phyloP scores from a whole-genome alignment of 2,797 vertebrate genomes.

The Dermochelys coriacea region DNA sequence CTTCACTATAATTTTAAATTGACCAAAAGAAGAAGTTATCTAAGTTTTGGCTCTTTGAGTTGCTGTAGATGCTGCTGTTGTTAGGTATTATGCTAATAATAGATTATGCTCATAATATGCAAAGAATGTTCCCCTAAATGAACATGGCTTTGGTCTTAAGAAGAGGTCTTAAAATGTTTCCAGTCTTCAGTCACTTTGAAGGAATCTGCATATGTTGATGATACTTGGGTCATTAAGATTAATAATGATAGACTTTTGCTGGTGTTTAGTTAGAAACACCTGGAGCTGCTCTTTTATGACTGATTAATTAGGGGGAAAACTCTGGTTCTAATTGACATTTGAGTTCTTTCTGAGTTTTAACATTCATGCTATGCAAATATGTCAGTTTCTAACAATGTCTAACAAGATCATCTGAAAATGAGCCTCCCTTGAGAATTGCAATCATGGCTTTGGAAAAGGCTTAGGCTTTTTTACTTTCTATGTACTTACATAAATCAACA shows the following conservation, averaged over 20 bases:
- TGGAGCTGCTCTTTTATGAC: slow-evolving; percentile 67
- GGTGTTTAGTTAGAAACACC: slow-evolving; percentile 59
- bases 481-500: accelerated
- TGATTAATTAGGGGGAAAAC: slow-evolving; percentile 72
- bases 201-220: background rate
- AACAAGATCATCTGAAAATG: slow-evolving; percentile 76
- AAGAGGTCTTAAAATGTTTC: accelerated
- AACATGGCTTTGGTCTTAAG: accelerated
- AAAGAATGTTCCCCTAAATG: accelerated
- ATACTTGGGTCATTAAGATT: slow-evolving; percentile 49
- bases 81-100: background rate
- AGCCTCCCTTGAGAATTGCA: slow-evolving; percentile 57
- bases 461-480: background rate
- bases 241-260: slow-evolving; percentile 17
- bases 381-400: slow-evolving; percentile 74
- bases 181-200: background rate
- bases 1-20: accelerated
- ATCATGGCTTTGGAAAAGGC: slow-evolving; percentile 34
- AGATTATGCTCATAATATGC: background rate
- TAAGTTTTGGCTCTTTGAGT: accelerated
- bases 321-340: slow-evolving; percentile 59
- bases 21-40: background rate
- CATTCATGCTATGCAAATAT: slow-evolving; percentile 75
- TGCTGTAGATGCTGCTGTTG: accelerated
- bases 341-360: slow-evolving; percentile 72